Conservation (phyloP, 1,140 invertebrate genomes). For the Bombus huntii region DNA sequence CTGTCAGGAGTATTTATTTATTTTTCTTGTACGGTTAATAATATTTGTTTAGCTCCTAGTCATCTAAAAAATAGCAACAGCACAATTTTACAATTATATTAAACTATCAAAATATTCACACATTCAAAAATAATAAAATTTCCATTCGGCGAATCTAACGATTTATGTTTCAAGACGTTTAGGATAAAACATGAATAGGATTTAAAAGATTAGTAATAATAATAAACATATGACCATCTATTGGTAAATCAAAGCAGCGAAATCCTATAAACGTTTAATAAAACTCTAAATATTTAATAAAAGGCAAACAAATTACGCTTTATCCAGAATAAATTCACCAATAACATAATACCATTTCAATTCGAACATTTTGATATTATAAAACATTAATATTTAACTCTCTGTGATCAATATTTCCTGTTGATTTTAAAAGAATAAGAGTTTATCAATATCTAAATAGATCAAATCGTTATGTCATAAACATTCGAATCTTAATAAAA, state of each 20-base stretch:
- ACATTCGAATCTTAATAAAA: no score
- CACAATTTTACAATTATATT: background rate
- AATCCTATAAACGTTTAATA: no score
- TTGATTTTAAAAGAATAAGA: background rate
- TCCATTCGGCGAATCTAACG: no score
- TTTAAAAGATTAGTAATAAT: background rate
- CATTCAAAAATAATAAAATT: background rate
- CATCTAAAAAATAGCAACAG: background rate
- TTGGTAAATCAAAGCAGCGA: no score
- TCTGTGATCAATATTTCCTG: background rate
- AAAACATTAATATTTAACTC: background rate
- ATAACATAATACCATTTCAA: no score
- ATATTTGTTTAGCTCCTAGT: slow-evolving; percentile 3
- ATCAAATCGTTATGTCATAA: no score
- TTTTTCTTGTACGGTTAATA: background rate
- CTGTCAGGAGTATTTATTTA: background rate
- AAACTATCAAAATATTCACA: no score
- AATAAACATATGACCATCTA: background rate
- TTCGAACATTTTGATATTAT: background rate
- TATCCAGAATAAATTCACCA: background rate
- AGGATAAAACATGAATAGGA: background rate
- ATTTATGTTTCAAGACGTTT: background rate
- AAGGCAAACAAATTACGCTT: background rate
- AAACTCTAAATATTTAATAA: background rate
- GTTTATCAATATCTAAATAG: background rate